Conservation (phyloP, 2,113 vertebrate genomes). For the Marcusenius ussheri region DNA sequence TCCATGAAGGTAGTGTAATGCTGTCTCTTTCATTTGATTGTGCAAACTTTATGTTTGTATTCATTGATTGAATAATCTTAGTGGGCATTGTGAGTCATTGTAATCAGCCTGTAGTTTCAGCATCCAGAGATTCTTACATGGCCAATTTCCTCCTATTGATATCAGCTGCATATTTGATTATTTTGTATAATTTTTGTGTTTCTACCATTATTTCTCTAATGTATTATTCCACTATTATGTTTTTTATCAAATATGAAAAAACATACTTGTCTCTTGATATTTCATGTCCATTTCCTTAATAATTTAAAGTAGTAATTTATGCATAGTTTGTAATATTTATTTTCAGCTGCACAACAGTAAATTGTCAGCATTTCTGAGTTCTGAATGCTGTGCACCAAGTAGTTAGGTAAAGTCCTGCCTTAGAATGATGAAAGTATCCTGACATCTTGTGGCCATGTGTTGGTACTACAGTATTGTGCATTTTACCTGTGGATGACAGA, state of each 20-base stretch:
- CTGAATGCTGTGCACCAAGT: not conserved
- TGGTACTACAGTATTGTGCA: not conserved
- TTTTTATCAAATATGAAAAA: not conserved
- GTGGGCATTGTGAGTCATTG: not conserved
- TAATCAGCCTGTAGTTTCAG: not conserved
- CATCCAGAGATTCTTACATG: not conserved
- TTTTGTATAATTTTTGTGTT: not conserved
- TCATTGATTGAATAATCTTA: not conserved
- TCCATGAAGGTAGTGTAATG: not conserved
- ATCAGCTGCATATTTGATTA: not conserved
- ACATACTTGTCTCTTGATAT: not conserved
- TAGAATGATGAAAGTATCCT: conserved; percentile 9
- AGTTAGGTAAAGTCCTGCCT: not conserved
- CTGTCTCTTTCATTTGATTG: not conserved
- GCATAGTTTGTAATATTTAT: not conserved
- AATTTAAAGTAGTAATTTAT: not conserved
- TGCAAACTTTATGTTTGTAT: not conserved
- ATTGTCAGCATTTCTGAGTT: not conserved
- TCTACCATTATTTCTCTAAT: not conserved
- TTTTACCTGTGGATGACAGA: not conserved
- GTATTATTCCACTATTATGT: not conserved
- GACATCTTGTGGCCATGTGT: conserved; percentile 16
- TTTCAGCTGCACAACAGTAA: not conserved
- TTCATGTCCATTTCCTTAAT: not conserved
- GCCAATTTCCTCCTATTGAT: not conserved